Conservation (phyloP, 1,140 invertebrate genomes). For the Mercenaria mercenaria region DNA sequence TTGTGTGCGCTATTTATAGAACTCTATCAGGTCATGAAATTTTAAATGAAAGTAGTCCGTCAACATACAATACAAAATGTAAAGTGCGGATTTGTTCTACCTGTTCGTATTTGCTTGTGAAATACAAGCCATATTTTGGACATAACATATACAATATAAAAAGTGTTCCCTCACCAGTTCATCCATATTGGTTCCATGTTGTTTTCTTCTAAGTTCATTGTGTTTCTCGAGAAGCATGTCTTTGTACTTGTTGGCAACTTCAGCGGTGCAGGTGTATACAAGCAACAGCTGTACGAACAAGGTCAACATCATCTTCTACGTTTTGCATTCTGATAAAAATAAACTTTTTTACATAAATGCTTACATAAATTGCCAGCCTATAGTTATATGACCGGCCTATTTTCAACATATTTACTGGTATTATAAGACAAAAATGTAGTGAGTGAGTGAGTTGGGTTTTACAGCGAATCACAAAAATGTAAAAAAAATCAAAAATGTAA, state of each 20-base stretch:
- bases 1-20: not conserved
- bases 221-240: slow-evolving; percentile 28
- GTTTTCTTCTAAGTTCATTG: slow-evolving; percentile 29
- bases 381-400: no score
- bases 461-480: no score
- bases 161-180: slow-evolving; percentile 15
- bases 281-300: not conserved
- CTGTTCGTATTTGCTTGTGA: no score
- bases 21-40: not conserved
- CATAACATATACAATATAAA: not conserved
- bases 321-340: no score
- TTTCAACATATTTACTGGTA: no score
- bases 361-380: no score
- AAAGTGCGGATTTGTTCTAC: no score
- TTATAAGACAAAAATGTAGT: no score
- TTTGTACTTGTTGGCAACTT: slow-evolving; percentile 13
- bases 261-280: not conserved
- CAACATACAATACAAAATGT: not conserved
- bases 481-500: no score
- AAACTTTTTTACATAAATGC: no score
- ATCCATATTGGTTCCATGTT: slow-evolving; percentile 6
- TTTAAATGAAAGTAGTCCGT: not conserved
- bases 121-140: not conserved
- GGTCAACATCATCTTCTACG: not conserved
- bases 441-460: no score